Percentiles rank a stretch among this genome's conserved stretches.
phyloP scores from a whole-genome alignment of 2,888 invertebrate species.

The Cremastobaeus sp. region DNA sequence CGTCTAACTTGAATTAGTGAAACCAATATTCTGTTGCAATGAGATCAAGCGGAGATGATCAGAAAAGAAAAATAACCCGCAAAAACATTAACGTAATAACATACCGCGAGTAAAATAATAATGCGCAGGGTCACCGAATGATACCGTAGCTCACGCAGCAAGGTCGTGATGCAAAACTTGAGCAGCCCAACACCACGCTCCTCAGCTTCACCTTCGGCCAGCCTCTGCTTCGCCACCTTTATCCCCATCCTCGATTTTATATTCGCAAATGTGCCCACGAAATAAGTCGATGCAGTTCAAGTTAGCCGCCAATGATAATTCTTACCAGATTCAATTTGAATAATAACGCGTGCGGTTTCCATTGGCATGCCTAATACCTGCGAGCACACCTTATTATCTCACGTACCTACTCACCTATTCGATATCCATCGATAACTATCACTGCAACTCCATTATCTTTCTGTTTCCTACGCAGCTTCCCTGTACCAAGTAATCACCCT shows the following conservation, averaged over 20 bases:
- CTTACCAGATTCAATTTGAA: conserved; percentile 77
- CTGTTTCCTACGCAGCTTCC: conserved; percentile 58
- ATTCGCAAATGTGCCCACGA: conserved; percentile 69
- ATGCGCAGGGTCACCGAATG: conserved; percentile 72
- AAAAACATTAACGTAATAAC: conserved; percentile 72
- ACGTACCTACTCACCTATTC: conserved; percentile 75
- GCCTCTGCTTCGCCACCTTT: conserved; percentile 54
- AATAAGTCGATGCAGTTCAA: conserved; percentile 68
- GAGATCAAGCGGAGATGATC: conserved; percentile 50
- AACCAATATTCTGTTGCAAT: conserved; percentile 47
- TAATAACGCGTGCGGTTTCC: conserved; percentile 77
- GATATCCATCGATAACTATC: conserved; percentile 73
- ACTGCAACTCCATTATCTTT: conserved; percentile 66
- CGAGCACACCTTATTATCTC: conserved; percentile 77
- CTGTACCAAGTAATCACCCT: conserved; percentile 47
- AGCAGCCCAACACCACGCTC: conserved; percentile 65
- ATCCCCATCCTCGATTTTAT: conserved; percentile 60
- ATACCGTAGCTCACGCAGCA: conserved; percentile 68
- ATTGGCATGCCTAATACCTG: conserved; percentile 72
- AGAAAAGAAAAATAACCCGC: conserved; percentile 28
- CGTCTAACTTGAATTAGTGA: too few species aligned
- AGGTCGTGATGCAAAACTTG: conserved; percentile 67
- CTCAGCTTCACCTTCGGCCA: conserved; percentile 52
- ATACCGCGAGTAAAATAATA: conserved; percentile 70
- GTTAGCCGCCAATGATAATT: conserved; percentile 75